Percentiles rank a stretch among this genome's conserved stretches.
Conservation (phyloP, 2,888 invertebrate species). For the Melangyna quadrimaculata region DNA sequence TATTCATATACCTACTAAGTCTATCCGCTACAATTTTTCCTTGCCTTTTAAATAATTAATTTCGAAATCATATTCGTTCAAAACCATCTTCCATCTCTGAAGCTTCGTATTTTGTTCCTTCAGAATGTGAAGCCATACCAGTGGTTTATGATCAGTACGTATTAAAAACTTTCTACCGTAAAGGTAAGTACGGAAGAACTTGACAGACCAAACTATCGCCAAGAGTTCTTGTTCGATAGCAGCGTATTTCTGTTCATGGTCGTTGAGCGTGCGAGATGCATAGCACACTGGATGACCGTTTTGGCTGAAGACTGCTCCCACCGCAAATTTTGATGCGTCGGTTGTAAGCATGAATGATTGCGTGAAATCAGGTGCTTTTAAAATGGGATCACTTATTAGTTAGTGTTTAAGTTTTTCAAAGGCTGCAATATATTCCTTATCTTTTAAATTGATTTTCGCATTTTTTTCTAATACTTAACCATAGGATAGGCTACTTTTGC, state of each 20-base stretch:
- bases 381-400: no score
- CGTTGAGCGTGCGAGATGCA: no score
- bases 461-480: no score
- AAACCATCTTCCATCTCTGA: neutral
- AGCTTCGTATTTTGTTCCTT: neutral
- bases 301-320: neutral
- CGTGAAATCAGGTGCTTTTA: no score
- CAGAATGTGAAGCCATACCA: neutral
- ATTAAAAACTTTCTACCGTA: no score
- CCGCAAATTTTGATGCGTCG: no score
- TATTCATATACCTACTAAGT: neutral
- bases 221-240: no score
- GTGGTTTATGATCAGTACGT: neutral
- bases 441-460: neutral
- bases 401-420: slow-evolving; percentile 26
- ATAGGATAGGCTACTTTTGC: no score
- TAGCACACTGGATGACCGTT: neutral
- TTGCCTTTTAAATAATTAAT: neutral
- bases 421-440: slow-evolving; percentile 1
- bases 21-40: neutral
- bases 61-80: neutral
- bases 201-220: no score
- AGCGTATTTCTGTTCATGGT: no score
- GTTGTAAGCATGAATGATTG: no score
- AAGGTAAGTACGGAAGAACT: no score